Base-by-base conservation (phyloP, 2,888 invertebrate genomes). In the Rhagophthalmus giganteus region DNA sequence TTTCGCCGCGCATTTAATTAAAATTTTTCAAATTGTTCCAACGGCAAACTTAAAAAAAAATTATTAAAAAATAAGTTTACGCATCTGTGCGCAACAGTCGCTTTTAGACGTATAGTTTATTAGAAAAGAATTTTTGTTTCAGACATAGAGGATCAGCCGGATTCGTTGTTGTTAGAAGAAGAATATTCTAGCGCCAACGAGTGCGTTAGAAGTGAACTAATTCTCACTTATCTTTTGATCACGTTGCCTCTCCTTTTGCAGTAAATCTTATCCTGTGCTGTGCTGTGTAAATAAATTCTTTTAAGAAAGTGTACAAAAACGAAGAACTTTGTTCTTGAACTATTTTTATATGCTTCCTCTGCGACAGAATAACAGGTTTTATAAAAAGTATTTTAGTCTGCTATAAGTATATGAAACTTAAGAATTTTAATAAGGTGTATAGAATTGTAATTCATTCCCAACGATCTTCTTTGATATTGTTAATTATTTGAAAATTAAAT, bases 281-380 rank as follows among this genome's bases (percentile, higher is more conserved):
- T 54, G 53, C 49, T 49, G 49, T 48, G 48, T 49, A 48, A 37
- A 54, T 54, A 53, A 37, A 47, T 37, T 52, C 52, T 47, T 41
- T 39, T 49, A 30, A 54, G 25, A 49, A 44, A 40, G 33, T 26
- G 45, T 35, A 39, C 40, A 44, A 41, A 27, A 46, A 35, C 37
- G 30, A 45, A 51, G 54, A 35, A 55, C 54, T 54, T 55, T 52
- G 52, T 53, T 60, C 60, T 54, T 44, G 55, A 59, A 60, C 60
- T 63, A 63, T 63, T 66, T 66, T 64, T 66, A 65, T 63, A 66
- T 67, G 66, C 65, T 65, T 64, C 63, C 62, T 60, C 53, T 61
- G 63, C 40, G 47, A 37, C 35, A 47, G n/a, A n/a, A n/a, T n/a
- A 38, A 40, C 27, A 32, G 44, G 39, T 45, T 20, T 27, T 38